These are phyloP conservation scores for Pedetes capensis DNA, from an alignment of 2,113 vertebrate genomes.

Conservation along the genomic window DNA sequence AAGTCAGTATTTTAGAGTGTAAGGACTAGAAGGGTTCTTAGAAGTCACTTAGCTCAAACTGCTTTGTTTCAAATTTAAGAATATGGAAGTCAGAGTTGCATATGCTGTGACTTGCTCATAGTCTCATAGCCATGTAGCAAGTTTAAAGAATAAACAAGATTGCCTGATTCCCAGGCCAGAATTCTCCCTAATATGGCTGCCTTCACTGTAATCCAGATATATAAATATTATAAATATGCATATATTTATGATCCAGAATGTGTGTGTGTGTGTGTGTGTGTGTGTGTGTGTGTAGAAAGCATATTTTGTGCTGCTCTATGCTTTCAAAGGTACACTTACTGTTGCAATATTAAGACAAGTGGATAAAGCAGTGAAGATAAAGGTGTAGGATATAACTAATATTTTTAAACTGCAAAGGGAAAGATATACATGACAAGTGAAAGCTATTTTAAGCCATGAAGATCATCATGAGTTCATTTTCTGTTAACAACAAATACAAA, in stretches of 20 bases:
- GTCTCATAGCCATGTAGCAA: background rate
- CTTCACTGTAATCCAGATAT: background rate
- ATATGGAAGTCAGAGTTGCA: background rate
- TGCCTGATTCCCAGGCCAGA: background rate
- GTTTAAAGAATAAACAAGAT: background rate
- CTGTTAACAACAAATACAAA: conserved; percentile 7
- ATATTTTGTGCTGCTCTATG: background rate
- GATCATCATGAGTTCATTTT: background rate
- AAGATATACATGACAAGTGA: background rate
- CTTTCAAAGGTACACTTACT: background rate
- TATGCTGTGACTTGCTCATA: background rate
- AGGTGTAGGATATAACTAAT: background rate
- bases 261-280: too few species aligned
- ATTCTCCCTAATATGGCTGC: background rate
- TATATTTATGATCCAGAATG: background rate
- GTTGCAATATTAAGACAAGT: background rate
- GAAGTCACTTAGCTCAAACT: background rate
- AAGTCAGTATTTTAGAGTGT: background rate
- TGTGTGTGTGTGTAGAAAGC: too few species aligned
- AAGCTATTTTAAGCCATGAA: conserved; percentile 34
- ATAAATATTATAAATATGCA: background rate
- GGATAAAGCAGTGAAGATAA: background rate
- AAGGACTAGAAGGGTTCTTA: background rate
- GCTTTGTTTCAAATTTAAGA: background rate
- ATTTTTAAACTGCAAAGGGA: conserved; percentile 2